Evolutionary conservation across 2,113 vertebrate genomes (phyloP).

Genomic region (Lophochroa leadbeateri): DNA sequence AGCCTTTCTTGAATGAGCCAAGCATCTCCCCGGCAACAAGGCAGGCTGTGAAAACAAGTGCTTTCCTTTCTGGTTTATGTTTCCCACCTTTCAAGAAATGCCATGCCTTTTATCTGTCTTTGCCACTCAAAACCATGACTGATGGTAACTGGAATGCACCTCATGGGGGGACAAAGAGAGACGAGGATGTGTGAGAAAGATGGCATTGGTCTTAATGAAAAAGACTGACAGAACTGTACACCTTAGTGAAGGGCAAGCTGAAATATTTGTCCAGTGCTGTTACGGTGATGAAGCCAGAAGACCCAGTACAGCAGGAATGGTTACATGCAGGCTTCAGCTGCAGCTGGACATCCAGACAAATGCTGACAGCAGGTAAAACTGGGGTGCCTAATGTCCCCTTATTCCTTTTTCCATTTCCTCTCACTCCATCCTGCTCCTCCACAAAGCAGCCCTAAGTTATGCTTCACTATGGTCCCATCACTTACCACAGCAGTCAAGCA

Average conservation of each 20-base stretch:
- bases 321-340: not conserved
- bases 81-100: not conserved
- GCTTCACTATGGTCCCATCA: accelerated
- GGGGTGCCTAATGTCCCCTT: not conserved
- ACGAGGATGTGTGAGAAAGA: not conserved
- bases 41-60: slow-evolving; percentile 30
- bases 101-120: not conserved
- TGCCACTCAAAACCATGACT: not conserved
- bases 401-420: not conserved
- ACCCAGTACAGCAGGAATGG: not conserved
- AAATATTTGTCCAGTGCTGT: not conserved
- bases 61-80: not conserved
- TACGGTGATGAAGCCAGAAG: not conserved
- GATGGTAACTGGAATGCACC: not conserved
- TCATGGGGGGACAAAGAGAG: not conserved
- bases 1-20: slow-evolving; percentile 19
- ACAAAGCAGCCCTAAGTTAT: not conserved
- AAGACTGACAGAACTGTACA: not conserved
- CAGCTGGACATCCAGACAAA: not conserved
- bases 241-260: not conserved
- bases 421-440: not conserved
- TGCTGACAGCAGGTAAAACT: not conserved
- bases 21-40: slow-evolving; percentile 40
- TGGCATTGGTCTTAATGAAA: not conserved
- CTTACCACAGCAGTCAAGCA: not conserved